These are phyloP conservation scores for Eidolon dupreanum DNA, from an alignment of 2,797 vertebrate genomes.

Conservation along the genomic window DNA sequence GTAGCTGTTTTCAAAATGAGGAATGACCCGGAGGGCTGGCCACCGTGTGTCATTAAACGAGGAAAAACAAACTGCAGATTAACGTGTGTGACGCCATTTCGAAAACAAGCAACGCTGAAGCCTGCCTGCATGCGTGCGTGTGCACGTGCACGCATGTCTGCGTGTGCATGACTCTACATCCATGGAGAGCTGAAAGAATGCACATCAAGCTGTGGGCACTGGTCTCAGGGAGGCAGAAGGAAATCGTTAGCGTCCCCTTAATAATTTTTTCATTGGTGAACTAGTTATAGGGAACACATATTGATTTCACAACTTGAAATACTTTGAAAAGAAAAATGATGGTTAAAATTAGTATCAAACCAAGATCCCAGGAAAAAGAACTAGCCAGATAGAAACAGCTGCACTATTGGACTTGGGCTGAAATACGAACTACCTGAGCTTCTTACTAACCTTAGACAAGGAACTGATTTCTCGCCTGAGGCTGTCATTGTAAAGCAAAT, in stretches of 20 bases:
- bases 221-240: background rate
- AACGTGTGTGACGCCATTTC: background rate
- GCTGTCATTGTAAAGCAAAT: background rate
- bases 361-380: background rate
- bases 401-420: background rate
- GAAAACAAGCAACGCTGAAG: background rate
- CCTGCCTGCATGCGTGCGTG: background rate
- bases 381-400: background rate
- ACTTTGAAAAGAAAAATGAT: constrained; percentile 10
- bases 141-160: no score
- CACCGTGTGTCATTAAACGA: background rate
- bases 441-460: background rate
- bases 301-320: constrained; percentile 24
- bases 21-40: background rate
- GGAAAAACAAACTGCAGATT: background rate
- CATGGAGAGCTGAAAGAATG: background rate
- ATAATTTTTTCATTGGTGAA: background rate
- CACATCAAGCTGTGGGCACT: background rate
- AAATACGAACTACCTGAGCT: background rate
- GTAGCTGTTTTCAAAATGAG: background rate
- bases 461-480: constrained; percentile 15
- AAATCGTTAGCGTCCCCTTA: background rate
- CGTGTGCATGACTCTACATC: background rate
- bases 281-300: background rate
- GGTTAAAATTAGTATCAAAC: constrained; percentile 9